A percentile compares a stretch with the other conserved stretches of the same genome.
Conservation (phyloP, 2,797 vertebrate genomes). For the Anguilla anguilla region DNA sequence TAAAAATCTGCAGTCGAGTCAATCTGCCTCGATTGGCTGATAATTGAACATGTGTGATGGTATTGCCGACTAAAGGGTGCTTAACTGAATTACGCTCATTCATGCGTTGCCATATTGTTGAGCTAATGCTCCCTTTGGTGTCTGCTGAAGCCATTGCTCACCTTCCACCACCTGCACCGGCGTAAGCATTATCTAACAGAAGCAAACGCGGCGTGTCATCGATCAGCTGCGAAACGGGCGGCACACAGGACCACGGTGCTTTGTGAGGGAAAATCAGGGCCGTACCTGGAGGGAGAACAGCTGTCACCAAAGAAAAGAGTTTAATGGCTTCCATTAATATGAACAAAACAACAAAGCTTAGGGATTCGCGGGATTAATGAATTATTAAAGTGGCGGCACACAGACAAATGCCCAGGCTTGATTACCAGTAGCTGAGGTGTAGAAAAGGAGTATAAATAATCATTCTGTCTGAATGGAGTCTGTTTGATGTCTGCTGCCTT, state of each 20-base stretch:
- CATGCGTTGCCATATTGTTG: not conserved
- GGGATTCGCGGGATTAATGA: slow-evolving; percentile 14
- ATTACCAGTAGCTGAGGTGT: slow-evolving; percentile 14
- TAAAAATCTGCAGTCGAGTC: not conserved
- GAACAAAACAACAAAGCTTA: slow-evolving; percentile 30
- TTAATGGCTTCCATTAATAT: slow-evolving; percentile 37
- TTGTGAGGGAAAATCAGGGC: not conserved
- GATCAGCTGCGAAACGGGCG: not conserved
- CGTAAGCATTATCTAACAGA: not conserved
- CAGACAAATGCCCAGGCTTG: slow-evolving; percentile 16
- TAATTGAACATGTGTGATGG: not conserved
- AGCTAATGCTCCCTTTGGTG: not conserved
- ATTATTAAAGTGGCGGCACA: slow-evolving; percentile 20
- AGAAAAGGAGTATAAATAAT: slow-evolving; percentile 17
- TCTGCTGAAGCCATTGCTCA: not conserved
- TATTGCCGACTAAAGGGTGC: not conserved
- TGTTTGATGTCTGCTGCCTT: slow-evolving; percentile 1
- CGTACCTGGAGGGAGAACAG: slow-evolving; percentile 26
- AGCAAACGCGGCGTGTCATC: not conserved
- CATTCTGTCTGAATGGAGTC: not conserved
- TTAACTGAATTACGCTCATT: not conserved
- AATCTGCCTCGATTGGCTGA: not conserved
- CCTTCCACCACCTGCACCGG: not conserved
- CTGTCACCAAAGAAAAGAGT: slow-evolving; percentile 26
- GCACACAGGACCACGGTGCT: not conserved